These are phyloP conservation scores for Cabera pusaria DNA, from an alignment of 2,888 invertebrate species.

Conservation along the genomic window DNA sequence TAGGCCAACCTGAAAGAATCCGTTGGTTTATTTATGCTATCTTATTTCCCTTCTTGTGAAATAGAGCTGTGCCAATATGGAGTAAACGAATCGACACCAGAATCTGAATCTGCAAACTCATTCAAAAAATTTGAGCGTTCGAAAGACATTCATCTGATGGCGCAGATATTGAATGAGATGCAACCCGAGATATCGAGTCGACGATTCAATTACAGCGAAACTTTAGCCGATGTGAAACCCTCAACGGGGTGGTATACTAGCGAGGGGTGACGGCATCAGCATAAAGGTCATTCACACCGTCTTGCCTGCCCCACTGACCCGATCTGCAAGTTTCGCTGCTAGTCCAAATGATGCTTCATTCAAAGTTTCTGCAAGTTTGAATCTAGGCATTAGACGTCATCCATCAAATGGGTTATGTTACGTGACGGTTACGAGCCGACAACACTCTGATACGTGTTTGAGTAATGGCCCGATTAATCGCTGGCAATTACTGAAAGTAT, in stretches of 20 bases:
- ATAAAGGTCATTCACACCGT: slow-evolving; percentile 30
- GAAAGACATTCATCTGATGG: slow-evolving; percentile 1
- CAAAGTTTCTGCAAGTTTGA: slow-evolving; percentile 12
- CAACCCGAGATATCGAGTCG: slow-evolving; percentile 3
- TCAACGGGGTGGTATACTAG: slow-evolving; percentile 20
- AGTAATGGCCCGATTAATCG: too few species aligned
- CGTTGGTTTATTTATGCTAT: not conserved
- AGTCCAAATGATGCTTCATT: slow-evolving; percentile 18
- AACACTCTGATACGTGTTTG: not conserved
- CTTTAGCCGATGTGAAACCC: slow-evolving; percentile 18
- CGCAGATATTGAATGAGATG: slow-evolving; percentile 6
- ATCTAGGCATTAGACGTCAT: slow-evolving; percentile 2
- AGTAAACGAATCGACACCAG: not conserved
- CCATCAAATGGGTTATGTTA: slow-evolving; percentile 2
- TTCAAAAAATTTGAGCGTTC: slow-evolving; percentile 6
- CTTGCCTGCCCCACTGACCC: slow-evolving; percentile 37
- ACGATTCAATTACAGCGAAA: slow-evolving; percentile 8
- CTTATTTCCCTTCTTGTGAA: slow-evolving; percentile 1
- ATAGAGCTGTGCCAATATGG: slow-evolving; percentile 1
- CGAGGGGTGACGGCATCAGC: slow-evolving; percentile 33
- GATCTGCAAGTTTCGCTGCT: slow-evolving; percentile 21
- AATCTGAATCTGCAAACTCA: not conserved
- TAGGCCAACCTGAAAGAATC: not conserved
- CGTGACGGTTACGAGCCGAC: not conserved
- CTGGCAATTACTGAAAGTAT: too few species aligned